Conservation (phyloP, 2,113 vertebrate species). For the Poeciliopsis occidentalis region DNA sequence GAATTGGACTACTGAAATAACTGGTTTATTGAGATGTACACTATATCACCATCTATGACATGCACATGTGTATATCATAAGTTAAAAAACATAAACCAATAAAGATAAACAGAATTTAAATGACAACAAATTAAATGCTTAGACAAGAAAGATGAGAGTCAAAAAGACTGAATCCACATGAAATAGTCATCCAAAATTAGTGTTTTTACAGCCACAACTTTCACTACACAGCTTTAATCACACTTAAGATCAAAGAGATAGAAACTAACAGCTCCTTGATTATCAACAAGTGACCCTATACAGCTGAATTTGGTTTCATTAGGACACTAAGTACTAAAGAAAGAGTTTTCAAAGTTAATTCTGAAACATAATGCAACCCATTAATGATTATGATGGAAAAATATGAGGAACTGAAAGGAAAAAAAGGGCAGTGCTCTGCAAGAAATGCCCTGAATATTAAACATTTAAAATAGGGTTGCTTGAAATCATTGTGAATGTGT, state of each 20-base stretch:
- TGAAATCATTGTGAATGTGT: conserved; percentile 41
- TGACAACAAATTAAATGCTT: background rate
- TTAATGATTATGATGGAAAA: background rate
- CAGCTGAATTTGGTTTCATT: conserved; percentile 40
- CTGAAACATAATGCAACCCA: background rate
- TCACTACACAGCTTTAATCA: conserved; percentile 53
- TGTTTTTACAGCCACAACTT: conserved; percentile 15
- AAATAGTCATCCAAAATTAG: background rate
- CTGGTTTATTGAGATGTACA: background rate
- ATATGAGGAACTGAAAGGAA: background rate
- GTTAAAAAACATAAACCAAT: background rate
- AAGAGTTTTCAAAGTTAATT: conserved; percentile 29
- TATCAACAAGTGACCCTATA: conserved; percentile 35
- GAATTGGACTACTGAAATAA: background rate
- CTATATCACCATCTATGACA: background rate
- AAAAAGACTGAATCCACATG: background rate
- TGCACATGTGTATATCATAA: background rate
- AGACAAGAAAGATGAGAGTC: background rate
- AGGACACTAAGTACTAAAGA: conserved; percentile 31
- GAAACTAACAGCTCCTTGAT: conserved; percentile 40
- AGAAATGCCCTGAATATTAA: conserved; percentile 10
- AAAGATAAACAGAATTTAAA: background rate
- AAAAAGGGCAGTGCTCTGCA: background rate
- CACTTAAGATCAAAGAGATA: conserved; percentile 38
- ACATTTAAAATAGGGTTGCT: conserved; percentile 20